A percentile compares a stretch with the other conserved stretches of the same genome.
Evolutionary conservation across 2,888 invertebrate species (phyloP).

Genomic region (Steinernema hermaphroditum): DNA sequence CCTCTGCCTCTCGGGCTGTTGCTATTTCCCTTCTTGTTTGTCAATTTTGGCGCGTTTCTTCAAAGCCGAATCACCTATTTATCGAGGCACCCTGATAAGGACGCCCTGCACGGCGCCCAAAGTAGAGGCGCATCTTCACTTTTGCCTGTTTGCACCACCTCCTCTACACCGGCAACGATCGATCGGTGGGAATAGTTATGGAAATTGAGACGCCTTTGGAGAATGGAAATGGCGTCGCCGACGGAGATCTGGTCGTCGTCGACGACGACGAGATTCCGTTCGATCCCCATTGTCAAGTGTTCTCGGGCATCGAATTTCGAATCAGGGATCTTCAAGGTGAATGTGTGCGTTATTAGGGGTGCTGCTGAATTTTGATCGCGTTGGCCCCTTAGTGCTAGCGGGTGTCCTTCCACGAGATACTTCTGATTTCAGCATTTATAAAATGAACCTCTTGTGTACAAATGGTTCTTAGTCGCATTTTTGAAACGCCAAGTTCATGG

Average conservation of each 20-base stretch:
- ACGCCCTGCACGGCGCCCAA: neutral
- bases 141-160: neutral
- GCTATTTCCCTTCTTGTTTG: slow-evolving; percentile 1
- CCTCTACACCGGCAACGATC: slow-evolving; percentile 4
- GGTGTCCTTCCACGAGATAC: too few species aligned
- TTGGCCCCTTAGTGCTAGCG: too few species aligned
- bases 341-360: neutral
- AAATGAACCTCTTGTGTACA: too few species aligned
- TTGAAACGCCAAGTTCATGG: too few species aligned
- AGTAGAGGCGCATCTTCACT: neutral
- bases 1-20: neutral
- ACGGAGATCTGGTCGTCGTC: slow-evolving; percentile 38
- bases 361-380: neutral
- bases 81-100: slow-evolving; percentile 4
- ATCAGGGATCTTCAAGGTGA: slow-evolving; percentile 50
- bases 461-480: too few species aligned
- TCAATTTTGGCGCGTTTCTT: slow-evolving; percentile 24
- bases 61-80: neutral
- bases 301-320: slow-evolving; percentile 48
- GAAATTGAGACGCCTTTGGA: slow-evolving; percentile 16
- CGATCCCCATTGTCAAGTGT: slow-evolving; percentile 32
- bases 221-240: slow-evolving; percentile 4
- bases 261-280: slow-evolving; percentile 33
- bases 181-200: slow-evolving; percentile 18
- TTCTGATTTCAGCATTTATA: too few species aligned